Base-by-base conservation (phyloP, 2,797 vertebrate genomes). In the Xiphophorus birchmanni region DNA sequence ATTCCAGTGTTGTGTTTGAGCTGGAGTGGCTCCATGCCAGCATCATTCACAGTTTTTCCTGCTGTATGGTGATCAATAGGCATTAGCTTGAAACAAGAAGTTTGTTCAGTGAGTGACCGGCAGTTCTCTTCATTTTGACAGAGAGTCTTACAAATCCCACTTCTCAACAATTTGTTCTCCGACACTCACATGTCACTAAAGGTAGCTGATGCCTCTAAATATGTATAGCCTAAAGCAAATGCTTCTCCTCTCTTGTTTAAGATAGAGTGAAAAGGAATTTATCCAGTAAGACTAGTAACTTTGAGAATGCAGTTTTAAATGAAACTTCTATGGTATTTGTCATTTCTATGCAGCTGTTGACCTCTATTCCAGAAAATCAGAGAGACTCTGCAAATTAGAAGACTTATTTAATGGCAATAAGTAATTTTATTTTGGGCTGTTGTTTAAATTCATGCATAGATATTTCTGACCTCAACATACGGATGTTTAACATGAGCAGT, bases 51-150 rank as follows among this genome's bases (percentile, higher is more conserved):
- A 82, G 47, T 84, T 85, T 87, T 84, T 73, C 74, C 74, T 77
- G 0, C 17, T 81, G 81, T 77, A 26, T 35, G 72, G 76, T 87
- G 86, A 91, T 90, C 91, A 88, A 90, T 89, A 88, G 79, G 82
- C 80, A 87, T 89, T 86, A 88, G 37, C 83, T 86, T 74, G 76
- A 88, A 82, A 91, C 84, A 86, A 83, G 84, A 73, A 74, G 73
- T 77, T 63, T 85, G 74, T 87, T 88, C 84, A 74, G 77, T 23
- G 82, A 84, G n/a, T 89, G 88, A 92, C 71, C 84, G 88, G 76
- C 89, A 86, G 77, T 60, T 86, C 72, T 80, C 86, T 73, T 82
- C 42, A 71, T 74, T 75, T 50, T 81, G 80, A 84, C 79, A 37
- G 75, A 65, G 81, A 84, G 79, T 26, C 35, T 80, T 79, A 84